Percentiles rank a stretch among this genome's conserved stretches.
Evolutionary conservation across 92 coral and sea anemone genomes (phyloP).

Genomic region (Palythoa heliodiscus): DNA sequence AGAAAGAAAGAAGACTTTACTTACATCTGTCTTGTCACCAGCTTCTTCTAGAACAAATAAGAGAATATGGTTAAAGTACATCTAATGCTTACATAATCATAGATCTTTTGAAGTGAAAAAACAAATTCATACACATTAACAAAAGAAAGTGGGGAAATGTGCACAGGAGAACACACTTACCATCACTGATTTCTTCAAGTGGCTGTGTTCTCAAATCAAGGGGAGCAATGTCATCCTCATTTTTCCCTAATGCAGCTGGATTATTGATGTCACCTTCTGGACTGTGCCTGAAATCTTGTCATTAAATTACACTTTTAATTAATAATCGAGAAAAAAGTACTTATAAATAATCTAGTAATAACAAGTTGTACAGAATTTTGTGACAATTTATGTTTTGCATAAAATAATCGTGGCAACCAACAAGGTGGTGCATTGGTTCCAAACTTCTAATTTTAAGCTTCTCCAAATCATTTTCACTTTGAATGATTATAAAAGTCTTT

Average conservation of each 20-base stretch:
- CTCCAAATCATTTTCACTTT: too few relatives aligned
- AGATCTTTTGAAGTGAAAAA: background rate
- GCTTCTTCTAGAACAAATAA: background rate
- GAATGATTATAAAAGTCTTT: too few relatives aligned
- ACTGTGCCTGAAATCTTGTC: slow-evolving; percentile 34
- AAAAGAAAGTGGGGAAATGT: background rate
- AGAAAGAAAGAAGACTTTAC: background rate
- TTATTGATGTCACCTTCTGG: slow-evolving; percentile 23
- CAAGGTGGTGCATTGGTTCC: too few relatives aligned
- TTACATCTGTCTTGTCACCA: slow-evolving; percentile 31
- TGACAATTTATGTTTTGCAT: too few relatives aligned
- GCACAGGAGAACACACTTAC: background rate
- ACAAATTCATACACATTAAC: background rate
- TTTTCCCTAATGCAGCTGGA: background rate
- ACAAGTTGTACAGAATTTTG: too few relatives aligned
- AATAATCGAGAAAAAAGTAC: too few relatives aligned
- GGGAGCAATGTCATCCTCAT: slow-evolving; percentile 36
- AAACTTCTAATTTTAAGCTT: too few relatives aligned
- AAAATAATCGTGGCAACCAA: too few relatives aligned
- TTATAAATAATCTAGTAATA: too few relatives aligned
- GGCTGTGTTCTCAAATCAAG: slow-evolving; percentile 43
- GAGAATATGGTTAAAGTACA: background rate
- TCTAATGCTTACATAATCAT: background rate
- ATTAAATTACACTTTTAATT: too few relatives aligned
- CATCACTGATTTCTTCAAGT: slow-evolving; percentile 37